Conservation (phyloP, 2,113 vertebrate genomes). For the Mesocricetus auratus region DNA sequence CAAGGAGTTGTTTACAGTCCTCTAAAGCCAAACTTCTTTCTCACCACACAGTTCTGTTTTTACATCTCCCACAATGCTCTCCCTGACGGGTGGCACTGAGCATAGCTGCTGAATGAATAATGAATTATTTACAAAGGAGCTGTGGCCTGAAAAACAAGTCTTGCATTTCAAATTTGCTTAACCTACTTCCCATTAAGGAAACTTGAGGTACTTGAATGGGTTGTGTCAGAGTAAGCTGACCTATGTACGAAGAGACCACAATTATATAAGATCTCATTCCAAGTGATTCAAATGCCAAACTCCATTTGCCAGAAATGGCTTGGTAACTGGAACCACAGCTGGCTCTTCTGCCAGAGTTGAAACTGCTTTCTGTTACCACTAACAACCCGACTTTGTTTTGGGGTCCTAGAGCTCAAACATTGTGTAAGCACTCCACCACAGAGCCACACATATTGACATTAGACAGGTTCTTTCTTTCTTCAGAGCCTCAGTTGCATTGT, state of each 20-base stretch:
- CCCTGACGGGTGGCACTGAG: conserved; percentile 17
- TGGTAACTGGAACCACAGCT: conserved; percentile 43
- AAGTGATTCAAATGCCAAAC: conserved; percentile 58
- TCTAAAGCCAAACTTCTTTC: conserved; percentile 18
- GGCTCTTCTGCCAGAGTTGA: conserved; percentile 32
- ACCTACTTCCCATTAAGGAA: conserved; percentile 73
- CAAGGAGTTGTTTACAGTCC: conserved; percentile 44
- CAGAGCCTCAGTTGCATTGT: neutral
- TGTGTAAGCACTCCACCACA: neutral
- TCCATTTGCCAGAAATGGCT: conserved; percentile 50
- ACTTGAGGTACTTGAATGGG: conserved; percentile 64
- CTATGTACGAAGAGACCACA: conserved; percentile 39
- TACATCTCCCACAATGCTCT: conserved; percentile 62
- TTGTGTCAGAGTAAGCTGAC: conserved; percentile 61
- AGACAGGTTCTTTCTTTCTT: conserved; percentile 1
- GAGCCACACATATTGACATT: neutral
- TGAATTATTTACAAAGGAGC: conserved; percentile 77
- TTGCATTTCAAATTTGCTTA: conserved; percentile 76
- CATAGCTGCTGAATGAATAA: conserved; percentile 69
- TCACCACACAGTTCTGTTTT: conserved; percentile 56
- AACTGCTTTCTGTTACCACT: neutral
- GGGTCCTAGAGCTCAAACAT: neutral
- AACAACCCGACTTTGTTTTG: neutral
- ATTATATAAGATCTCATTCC: conserved; percentile 60
- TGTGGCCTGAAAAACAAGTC: conserved; percentile 69